phyloP scores from a whole-genome alignment of 2,797 vertebrate species.

The Cryptoblepharus egeriae region DNA sequence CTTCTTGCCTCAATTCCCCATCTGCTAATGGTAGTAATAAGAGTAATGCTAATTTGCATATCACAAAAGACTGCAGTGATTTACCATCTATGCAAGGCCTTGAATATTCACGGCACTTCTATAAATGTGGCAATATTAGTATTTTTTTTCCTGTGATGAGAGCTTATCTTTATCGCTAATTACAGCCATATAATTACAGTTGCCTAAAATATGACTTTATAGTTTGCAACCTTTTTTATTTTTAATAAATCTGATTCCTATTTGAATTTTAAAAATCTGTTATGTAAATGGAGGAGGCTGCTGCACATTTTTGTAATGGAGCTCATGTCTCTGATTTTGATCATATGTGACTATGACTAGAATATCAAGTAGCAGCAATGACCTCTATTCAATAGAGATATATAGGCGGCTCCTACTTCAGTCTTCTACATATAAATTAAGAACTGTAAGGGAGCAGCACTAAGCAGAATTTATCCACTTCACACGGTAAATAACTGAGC shows the following conservation, averaged over 20 bases:
- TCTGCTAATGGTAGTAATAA: constrained; percentile 52
- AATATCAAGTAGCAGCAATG: constrained; percentile 48
- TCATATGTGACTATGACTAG: constrained; percentile 29
- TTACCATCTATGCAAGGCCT: constrained; percentile 51
- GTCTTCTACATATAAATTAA: constrained; percentile 10
- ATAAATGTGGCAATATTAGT: constrained; percentile 61
- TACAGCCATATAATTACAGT: constrained; percentile 64
- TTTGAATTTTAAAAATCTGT: constrained; percentile 37
- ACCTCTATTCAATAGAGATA: constrained; percentile 45
- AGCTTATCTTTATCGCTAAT: constrained; percentile 61
- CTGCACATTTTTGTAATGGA: constrained; percentile 54
- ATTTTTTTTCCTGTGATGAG: constrained; percentile 55
- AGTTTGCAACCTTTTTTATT: constrained; percentile 46
- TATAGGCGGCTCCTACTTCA: constrained; percentile 37
- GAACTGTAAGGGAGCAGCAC: constrained; percentile 44
- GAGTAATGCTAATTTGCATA: constrained; percentile 45
- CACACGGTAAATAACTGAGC: constrained; percentile 60
- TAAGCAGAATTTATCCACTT: constrained; percentile 35
- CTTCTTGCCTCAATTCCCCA: constrained; percentile 47
- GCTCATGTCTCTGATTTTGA: constrained; percentile 45
- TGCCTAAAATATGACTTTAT: constrained; percentile 38
- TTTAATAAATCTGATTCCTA: constrained; percentile 49
- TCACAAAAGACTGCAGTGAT: constrained; percentile 40
- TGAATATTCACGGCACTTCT: constrained; percentile 10
- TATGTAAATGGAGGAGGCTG: constrained; percentile 55